Base-by-base conservation (phyloP, 2,888 invertebrate species). In the Callyntrura guangdongensis region DNA sequence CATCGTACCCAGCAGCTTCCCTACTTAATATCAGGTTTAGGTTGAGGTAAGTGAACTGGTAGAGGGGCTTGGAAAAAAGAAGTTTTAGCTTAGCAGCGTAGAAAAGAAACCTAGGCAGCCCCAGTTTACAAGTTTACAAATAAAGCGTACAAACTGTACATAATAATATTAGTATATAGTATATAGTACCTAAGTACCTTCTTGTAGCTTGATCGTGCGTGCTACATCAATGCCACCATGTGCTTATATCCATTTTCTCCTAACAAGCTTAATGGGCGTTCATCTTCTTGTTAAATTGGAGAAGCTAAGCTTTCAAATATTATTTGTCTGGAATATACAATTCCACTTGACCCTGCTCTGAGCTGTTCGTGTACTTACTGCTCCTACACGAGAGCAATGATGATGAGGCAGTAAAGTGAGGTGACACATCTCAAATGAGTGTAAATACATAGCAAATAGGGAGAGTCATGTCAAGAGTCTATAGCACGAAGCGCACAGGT, bases 281-380 rank as follows among this genome's bases (percentile, higher is more conserved):
- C 36, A 8, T 64, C 64, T 11, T 69, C 17, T 45, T 17, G 45
- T 45, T 45, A 27, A 67, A 20, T 22, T 61, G 67, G 12, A 67
- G 25, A 25, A 22, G 25, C 22, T 61, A 61, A 61, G 61, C 61
- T 17, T 12, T n/a, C n/a, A 6, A 12, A 17, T n/a, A 69, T 25
- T 69, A 27, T 53, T 53, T 77, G 20, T 77, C 49, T 49, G 49
- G 22, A 53, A 22, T 49, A 22, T 12, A 53, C 49, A 53, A 77
- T 49, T 49, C 12, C 49, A 77, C 77, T 77, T 77, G 77, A 77
- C 77, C 77, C 53, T 53, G 22, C 20, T 20, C 17, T 25, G 77
- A 77, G 17, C 12, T 2, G 17, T 20, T 20, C 11, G 22, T 36
- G 36, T 36, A 36, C 36, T 36, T 36, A 4, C 36, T 36, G 36